Evolutionary conservation across 2,797 vertebrate genomes (phyloP), one percentile per base, ranked within the genome.

Genomic region (Falco novaeseelandiae): DNA sequence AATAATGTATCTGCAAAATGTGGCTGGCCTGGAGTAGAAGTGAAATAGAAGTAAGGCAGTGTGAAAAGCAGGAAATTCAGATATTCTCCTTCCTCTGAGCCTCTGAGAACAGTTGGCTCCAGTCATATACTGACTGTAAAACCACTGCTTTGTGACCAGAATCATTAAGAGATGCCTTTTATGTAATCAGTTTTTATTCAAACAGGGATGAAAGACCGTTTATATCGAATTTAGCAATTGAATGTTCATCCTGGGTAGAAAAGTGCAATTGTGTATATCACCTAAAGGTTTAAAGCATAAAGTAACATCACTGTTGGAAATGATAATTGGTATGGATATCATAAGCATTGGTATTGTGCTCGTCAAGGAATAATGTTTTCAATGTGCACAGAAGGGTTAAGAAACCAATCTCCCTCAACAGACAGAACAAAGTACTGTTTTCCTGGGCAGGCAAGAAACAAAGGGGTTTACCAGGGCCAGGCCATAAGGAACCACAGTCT

Each of bases 151-250:
- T 97, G 90, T 96, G 95, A 96, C 78, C 69, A 89, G 94, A 91
- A 96, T 96, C 78, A 83, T 42, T 95, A 92, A 93, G 48, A 95
- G 91, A 77, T 96, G 90, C 55, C 96, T 94, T 94, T 96, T 92
- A 89, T 94, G 83, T 71, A 58, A 79, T 95, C 46, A 81, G 79
- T 86, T 95, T 95, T 96, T 90, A 91, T 94, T 96, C 88, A 94
- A 57, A 71, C 62, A 84, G 66, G 83, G 49, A 94, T 96, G 91
- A 95, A 94, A 90, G 93, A 66, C 81, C 48, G 0, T 82, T 88
- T 91, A 90, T 93, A 73, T 69, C 76, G 87, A 95, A 96, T 95
- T 96, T 96, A 96, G 73, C 55, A 40, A 61, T 73, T 92, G 89
- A 77, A 42, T 54, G 12, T 93, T 95, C 80, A n/a, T 89, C 26